Conservation (phyloP, 2,888 invertebrate genomes). For the Agonopterix subpropinquella region DNA sequence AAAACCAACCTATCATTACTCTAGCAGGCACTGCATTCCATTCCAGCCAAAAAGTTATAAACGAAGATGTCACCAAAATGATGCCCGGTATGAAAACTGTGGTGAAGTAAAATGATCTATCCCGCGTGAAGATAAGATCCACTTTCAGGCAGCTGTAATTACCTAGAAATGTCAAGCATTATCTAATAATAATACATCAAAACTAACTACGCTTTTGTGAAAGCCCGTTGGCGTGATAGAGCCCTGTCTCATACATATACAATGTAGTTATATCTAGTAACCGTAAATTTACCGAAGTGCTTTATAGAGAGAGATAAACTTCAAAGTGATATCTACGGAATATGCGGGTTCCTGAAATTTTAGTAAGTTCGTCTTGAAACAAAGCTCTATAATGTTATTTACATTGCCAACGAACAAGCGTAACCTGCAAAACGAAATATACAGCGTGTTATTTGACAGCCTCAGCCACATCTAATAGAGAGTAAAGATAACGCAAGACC, state of each 20-base stretch:
- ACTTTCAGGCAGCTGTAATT: conserved; percentile 97
- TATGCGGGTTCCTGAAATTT: not conserved
- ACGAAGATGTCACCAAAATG: conserved; percentile 96
- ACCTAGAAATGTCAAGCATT: conserved; percentile 80
- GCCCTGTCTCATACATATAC: conserved; percentile 6
- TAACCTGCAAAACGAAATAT: conserved; percentile 43
- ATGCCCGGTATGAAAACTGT: conserved; percentile 98
- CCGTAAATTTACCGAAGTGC: too few species aligned
- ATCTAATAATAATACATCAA: conserved; percentile 49
- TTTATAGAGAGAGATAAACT: too few species aligned
- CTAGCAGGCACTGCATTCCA: conserved; percentile 98
- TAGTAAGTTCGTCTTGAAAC: not conserved
- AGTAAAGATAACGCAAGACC: conserved; percentile 51
- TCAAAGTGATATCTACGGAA: not conserved
- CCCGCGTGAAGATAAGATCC: conserved; percentile 94
- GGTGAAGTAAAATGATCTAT: conserved; percentile 97
- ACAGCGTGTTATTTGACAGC: conserved; percentile 64
- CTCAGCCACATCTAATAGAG: conserved; percentile 58
- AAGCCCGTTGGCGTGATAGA: conserved; percentile 21
- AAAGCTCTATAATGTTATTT: conserved; percentile 19
- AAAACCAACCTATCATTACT: conserved; percentile 93
- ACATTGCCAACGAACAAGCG: conserved; percentile 49
- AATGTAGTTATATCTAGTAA: too few species aligned
- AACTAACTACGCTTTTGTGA: conserved; percentile 28
- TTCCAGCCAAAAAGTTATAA: conserved; percentile 98